These are phyloP conservation scores for Drosophila trapezifrons DNA, from an alignment of 1,140 invertebrate genomes.

Conservation along the genomic window DNA sequence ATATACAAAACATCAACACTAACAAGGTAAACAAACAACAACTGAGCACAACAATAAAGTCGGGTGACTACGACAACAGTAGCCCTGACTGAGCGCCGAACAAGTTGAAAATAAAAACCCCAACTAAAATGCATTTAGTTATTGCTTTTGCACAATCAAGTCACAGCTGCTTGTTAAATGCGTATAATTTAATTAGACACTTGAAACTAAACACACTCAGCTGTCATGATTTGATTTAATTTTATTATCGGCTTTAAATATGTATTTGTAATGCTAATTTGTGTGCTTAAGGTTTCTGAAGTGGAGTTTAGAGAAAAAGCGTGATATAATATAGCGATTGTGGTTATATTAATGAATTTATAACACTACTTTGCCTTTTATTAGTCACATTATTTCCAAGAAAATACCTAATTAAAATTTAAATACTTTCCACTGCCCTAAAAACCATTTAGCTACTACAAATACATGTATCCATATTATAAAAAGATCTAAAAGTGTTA, in stretches of 20 bases:
- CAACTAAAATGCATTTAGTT: constrained; percentile 62
- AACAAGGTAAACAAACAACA: constrained; percentile 44
- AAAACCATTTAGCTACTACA: neutral
- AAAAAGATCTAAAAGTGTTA: constrained; percentile 35
- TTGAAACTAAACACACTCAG: constrained; percentile 67
- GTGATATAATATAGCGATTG: neutral
- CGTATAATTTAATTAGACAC: constrained; percentile 78
- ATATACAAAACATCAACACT: constrained; percentile 39
- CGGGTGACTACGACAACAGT: constrained; percentile 40
- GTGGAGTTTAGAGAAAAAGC: neutral
- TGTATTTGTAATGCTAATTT: constrained; percentile 58
- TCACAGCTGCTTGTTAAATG: constrained; percentile 75
- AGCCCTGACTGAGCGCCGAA: constrained; percentile 41
- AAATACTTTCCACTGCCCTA: too few species aligned
- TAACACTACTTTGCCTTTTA: neutral
- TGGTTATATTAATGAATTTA: neutral
- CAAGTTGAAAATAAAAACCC: constrained; percentile 45
- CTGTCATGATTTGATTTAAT: constrained; percentile 54
- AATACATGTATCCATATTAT: neutral
- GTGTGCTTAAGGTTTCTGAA: constrained; percentile 34
- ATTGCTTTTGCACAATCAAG: constrained; percentile 77
- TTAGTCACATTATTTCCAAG: too few species aligned
- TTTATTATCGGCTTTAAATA: constrained; percentile 37
- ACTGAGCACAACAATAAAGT: constrained; percentile 23
- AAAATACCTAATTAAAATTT: too few species aligned